A percentile compares a stretch with the other conserved stretches of the same genome.
Conservation (phyloP, 2,888 invertebrate species). For the Zaprionus obscuricornis region DNA sequence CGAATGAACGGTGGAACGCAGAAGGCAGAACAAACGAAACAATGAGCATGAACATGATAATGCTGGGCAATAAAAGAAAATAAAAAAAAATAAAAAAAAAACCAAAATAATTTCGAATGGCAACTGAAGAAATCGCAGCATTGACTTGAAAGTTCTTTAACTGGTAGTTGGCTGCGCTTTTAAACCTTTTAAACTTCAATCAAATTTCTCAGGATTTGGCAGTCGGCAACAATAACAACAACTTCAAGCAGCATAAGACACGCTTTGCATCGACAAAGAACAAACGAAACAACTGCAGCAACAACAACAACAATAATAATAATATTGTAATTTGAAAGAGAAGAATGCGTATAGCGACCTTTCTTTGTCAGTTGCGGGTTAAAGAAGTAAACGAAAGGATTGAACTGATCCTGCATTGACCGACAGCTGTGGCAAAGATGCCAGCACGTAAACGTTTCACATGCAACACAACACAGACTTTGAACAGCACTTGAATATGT, state of each 20-base stretch:
- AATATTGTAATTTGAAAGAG: conserved; percentile 70
- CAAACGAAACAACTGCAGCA: conserved; percentile 4
- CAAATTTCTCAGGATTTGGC: conserved; percentile 72
- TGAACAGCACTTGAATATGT: conserved; percentile 50
- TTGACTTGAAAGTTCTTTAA: conserved; percentile 46
- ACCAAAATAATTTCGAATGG: too few relatives aligned
- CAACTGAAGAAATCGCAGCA: conserved; percentile 67
- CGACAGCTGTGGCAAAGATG: conserved; percentile 53
- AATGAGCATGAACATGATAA: conserved; percentile 50
- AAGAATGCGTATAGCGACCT: conserved; percentile 60
- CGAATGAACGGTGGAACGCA: too few relatives aligned
- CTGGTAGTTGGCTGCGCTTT: conserved; percentile 73
- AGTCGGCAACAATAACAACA: conserved; percentile 18
- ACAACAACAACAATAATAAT: conserved; percentile 59
- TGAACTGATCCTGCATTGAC: conserved; percentile 9
- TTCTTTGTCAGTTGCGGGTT: too few relatives aligned
- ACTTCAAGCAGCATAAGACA: conserved; percentile 48
- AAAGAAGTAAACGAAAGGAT: too few relatives aligned
- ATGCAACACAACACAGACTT: conserved; percentile 44
- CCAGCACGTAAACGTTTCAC: conserved; percentile 76
- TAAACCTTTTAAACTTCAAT: conserved; percentile 73
- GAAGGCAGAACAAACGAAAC: conserved; percentile 36
- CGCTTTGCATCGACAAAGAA: conserved; percentile 39
- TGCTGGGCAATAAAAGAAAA: conserved; percentile 76
- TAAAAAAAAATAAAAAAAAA: too few relatives aligned